Base-by-base conservation (phyloP, 2,113 vertebrate species). In the Uropsilus gracilis region DNA sequence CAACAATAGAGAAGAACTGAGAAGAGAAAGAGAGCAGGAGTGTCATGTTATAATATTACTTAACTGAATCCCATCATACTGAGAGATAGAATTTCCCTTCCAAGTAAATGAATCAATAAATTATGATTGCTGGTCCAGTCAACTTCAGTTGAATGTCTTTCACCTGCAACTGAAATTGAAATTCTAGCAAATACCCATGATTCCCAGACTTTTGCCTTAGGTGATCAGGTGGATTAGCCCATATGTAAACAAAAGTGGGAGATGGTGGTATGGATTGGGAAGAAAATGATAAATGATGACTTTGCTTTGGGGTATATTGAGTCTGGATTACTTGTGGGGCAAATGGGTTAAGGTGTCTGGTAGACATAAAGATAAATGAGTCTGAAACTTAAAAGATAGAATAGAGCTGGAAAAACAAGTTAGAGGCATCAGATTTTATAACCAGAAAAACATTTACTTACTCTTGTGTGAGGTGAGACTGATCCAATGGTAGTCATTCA, bases 111-210 rank as follows among this genome's bases (percentile, higher is more conserved):
- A 81, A 11, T 64, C 34, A 63, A 44, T 83, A 57, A 42, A 68
- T 42, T 90, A 59, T 86, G 18, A 80, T 90, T 80, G 68, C 34
- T 53, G 50, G 30, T 77, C 57, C 50, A 87, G n/a, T n/a, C 44
- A 64, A 34, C 37, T 34, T 34, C 39, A 72, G 42, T 20, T 89
- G 57, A 72, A 61, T 64, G 75, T 92, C 46, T 92, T 95, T 87
- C 24, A 63, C 39, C 82, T 91, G 59, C 28, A 80, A 78, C 17
- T 75, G 44, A 86, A 90, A 75, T 82, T 64, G 46, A 95, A n/a
- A 30, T 93, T 86, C 32, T 63, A 89, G 75, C 3, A 71, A 68
- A 55, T 48, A 39, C 22, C 77, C 46, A 14, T 22, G 17, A 69
- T 48, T 86, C n/a, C 18, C 48, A 53, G 5, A 64, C 46, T 86